Evolutionary conservation across 2,888 invertebrate species (phyloP).

Genomic region (Drosophila tanythrix): DNA sequence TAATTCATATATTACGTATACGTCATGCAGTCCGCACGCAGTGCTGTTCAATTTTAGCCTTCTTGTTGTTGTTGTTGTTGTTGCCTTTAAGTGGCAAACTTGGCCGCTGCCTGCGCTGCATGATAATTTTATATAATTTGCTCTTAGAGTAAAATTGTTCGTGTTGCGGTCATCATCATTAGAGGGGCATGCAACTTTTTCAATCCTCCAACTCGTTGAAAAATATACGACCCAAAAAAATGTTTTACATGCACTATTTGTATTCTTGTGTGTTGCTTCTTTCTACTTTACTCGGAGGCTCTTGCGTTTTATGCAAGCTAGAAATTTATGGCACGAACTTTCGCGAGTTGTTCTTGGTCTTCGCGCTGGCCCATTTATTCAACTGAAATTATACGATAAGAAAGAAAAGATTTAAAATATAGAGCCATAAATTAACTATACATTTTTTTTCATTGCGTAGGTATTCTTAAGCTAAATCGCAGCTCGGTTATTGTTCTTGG

Average conservation of each 20-base stretch:
- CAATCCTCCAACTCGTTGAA: background rate
- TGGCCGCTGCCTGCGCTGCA: conserved; percentile 70
- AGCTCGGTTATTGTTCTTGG: background rate
- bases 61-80: conserved; percentile 33
- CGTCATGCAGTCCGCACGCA: conserved; percentile 63
- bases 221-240: conserved; percentile 58
- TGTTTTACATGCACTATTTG: conserved; percentile 64
- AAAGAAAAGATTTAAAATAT: conserved; percentile 25
- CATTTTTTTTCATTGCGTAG: background rate
- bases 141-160: conserved; percentile 50
- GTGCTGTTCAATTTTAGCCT: conserved; percentile 41
- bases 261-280: background rate
- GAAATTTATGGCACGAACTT: conserved; percentile 65
- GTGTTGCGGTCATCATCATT: conserved; percentile 53
- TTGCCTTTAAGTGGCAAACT: conserved; percentile 64
- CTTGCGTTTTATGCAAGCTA: conserved; percentile 48
- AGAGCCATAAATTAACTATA: background rate
- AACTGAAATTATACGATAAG: conserved; percentile 52
- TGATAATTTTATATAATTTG: conserved; percentile 79
- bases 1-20: conserved; percentile 61
- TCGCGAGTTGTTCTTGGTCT: conserved; percentile 10
- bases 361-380: conserved; percentile 23
- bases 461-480: background rate
- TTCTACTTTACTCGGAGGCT: background rate
- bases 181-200: conserved; percentile 8